These are phyloP conservation scores for Parazoanthus darwini DNA, from an alignment of 92 coral and sea anemone genomes.

Conservation along the genomic window DNA sequence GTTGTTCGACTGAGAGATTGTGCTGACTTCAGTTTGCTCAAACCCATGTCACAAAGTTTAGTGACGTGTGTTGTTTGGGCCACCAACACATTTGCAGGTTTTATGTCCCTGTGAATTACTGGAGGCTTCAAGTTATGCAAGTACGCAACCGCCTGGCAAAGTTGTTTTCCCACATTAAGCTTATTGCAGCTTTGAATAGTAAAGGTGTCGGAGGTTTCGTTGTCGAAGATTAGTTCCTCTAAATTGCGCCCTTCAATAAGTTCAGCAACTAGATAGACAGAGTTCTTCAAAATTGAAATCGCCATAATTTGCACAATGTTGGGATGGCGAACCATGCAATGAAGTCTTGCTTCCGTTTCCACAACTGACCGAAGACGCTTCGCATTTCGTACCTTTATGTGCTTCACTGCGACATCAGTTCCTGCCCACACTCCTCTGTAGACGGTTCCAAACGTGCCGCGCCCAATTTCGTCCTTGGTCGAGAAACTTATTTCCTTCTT, in stretches of 20 bases:
- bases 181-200: conserved; percentile 16
- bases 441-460: conserved; percentile 63
- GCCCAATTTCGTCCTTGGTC: conserved; percentile 57
- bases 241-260: conserved; percentile 40
- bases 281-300: conserved; percentile 51
- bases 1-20: conserved; percentile 41
- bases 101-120: conserved; percentile 65
- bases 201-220: not conserved
- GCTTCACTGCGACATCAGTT: conserved; percentile 68
- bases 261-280: conserved; percentile 57
- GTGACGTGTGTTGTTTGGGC: conserved; percentile 34
- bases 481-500: conserved; percentile 55
- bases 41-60: conserved; percentile 44
- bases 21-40: conserved; percentile 52
- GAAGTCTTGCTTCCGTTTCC: conserved; percentile 53
- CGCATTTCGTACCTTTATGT: conserved; percentile 51
- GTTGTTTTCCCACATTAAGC: conserved; percentile 40
- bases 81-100: conserved; percentile 67
- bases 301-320: conserved; percentile 78
- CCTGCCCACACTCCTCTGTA: conserved; percentile 73
- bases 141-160: conserved; percentile 54
- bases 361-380: conserved; percentile 42
- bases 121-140: conserved; percentile 66
- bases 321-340: conserved; percentile 61
- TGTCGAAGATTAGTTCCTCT: conserved; percentile 48